Evolutionary conservation across 2,113 vertebrate species (phyloP).

Genomic region (Papio anubis): DNA sequence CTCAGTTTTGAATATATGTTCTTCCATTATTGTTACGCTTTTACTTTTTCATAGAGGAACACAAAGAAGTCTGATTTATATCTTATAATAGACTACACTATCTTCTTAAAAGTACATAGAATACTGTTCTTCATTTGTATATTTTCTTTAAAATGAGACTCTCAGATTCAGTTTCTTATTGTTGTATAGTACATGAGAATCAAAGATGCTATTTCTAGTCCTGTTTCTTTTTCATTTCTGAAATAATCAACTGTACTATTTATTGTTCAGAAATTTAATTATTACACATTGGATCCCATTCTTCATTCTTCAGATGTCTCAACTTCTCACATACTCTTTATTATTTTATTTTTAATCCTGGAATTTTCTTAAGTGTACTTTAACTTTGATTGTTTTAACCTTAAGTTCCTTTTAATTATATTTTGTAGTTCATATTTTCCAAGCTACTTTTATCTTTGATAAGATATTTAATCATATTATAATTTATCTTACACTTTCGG

Average conservation of each 20-base stretch:
- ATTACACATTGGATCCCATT: not conserved
- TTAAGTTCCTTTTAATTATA: not conserved
- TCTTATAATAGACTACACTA: not conserved
- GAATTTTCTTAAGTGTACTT: not conserved
- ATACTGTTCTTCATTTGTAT: not conserved
- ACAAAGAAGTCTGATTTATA: not conserved
- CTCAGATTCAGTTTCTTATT: not conserved
- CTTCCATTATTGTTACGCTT: not conserved
- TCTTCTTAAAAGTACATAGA: not conserved
- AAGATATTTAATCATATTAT: not conserved
- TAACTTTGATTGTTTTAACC: not conserved
- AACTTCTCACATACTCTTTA: not conserved
- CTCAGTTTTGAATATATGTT: not conserved
- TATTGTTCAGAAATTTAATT: not conserved
- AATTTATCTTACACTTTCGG: not conserved
- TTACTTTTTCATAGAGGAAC: not conserved
- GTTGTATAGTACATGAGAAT: not conserved
- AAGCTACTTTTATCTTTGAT: not conserved
- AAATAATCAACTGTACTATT: not conserved
- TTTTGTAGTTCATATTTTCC: not conserved
- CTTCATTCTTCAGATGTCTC: not conserved
- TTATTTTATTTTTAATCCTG: not conserved
- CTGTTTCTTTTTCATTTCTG: not conserved
- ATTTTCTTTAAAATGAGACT: not conserved
- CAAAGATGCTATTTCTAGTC: not conserved